Evolutionary conservation across 2,113 vertebrate species (phyloP), one percentile per base, ranked within the genome.

Genomic region (Cyphomyrus plagiostoma): DNA sequence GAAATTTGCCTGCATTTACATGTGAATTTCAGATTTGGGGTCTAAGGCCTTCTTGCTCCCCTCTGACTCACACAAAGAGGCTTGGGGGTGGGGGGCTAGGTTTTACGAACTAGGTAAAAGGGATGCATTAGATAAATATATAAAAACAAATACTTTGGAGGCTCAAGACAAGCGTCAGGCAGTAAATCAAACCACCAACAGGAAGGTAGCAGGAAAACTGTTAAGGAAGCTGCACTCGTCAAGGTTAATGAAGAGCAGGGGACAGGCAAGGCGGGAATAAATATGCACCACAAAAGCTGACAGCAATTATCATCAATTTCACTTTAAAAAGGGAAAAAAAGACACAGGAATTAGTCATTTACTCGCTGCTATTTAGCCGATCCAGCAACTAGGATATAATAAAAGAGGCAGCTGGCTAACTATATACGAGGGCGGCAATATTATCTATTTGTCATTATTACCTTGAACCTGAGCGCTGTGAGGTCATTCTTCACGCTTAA

Each of bases 221-320:
- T 52, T 17, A 26, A 53, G 84, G 48, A 50, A 30, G 35, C 46
- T 26, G 21, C 84, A n/a, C 49, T 52, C 10, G 9, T 11, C 90
- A 92, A 90, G 91, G 90, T 89, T 93, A 93, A 90, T 90, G 92
- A 88, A 91, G 91, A 90, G 56, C 23, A 77, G 85, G 13, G 77
- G 19, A 42, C 80, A 10, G 80, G 80, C 39, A 48, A 1, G 4
- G 42, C n/a, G 84, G 83, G 90, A 58, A 13, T 58, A 53, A 80
- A 86, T 42, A 82, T 26, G 21, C 7, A 6, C 46, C 19, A 4
- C 58, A 26, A 83, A 19, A 84, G 49, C 53, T 62, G 23, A 53
- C 30, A 30, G 39, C 83, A 89, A 90, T 50, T 80, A 62, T 35
- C 45, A 48, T 87, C 53, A 13, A 86, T 62, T 90, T 82, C 56